Evolutionary conservation across 2,888 invertebrate genomes (phyloP).

Genomic region (Euclidia mi): DNA sequence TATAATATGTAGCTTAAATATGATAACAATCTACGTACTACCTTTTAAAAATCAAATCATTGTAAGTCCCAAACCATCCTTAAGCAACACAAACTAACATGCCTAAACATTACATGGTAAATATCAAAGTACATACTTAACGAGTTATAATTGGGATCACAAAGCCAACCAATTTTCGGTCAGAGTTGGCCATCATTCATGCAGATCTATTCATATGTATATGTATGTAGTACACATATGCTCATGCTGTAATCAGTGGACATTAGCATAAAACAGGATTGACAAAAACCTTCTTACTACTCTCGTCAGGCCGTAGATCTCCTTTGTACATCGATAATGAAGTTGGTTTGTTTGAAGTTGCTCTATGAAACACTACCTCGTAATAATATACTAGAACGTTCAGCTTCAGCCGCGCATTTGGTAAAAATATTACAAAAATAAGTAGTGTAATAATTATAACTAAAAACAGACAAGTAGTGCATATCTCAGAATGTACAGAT

Average conservation of each 20-base stretch:
- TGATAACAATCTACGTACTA: no score
- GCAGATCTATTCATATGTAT: slow-evolving; percentile 32
- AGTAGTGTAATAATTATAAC: no score
- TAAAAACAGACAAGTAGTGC: no score
- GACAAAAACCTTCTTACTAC: slow-evolving; percentile 63
- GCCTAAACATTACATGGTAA: not conserved
- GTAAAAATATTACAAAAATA: no score
- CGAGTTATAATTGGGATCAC: not conserved
- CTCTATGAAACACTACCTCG: slow-evolving; percentile 35
- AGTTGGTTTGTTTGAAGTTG: slow-evolving; percentile 46
- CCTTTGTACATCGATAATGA: slow-evolving; percentile 56
- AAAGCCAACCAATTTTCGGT: slow-evolving; percentile 42
- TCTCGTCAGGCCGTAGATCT: slow-evolving; percentile 39
- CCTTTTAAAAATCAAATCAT: no score
- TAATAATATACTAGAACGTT: no score
- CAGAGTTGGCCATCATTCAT: slow-evolving; percentile 38
- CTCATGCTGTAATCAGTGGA: slow-evolving; percentile 57
- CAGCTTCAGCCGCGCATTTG: no score
- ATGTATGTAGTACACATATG: slow-evolving; percentile 27
- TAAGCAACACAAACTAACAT: no score
- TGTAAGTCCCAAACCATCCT: no score
- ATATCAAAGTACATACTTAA: slow-evolving; percentile 3
- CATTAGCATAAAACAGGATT: slow-evolving; percentile 64
- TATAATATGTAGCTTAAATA: no score
- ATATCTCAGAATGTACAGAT: no score